A percentile compares a stretch with the other conserved stretches of the same genome.
Conservation (phyloP, 2,113 vertebrate species). For the Microcebus lehilahytsara region DNA sequence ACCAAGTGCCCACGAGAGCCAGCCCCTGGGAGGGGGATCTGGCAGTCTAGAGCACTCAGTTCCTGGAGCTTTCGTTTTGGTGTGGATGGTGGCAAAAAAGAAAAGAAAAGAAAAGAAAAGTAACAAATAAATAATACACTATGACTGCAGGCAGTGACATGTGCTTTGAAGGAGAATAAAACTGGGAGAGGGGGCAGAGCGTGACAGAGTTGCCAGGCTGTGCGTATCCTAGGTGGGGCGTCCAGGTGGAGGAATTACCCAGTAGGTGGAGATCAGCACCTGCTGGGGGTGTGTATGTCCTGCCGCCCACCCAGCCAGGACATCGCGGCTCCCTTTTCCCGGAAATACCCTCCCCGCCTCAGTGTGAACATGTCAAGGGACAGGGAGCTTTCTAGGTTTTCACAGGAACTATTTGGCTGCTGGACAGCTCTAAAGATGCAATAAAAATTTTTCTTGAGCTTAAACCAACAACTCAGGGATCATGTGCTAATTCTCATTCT, state of each 20-base stretch:
- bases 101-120: neutral
- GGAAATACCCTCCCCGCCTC: neutral
- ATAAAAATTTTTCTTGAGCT: neutral
- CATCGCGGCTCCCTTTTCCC: neutral
- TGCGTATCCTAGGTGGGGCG: too few relatives aligned
- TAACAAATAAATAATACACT: neutral
- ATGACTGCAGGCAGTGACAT: too few relatives aligned
- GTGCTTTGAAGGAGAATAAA: neutral
- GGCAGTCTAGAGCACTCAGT: neutral
- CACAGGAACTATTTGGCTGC: neutral
- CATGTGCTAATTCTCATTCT: neutral
- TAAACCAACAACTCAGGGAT: neutral
- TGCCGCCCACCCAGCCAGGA: neutral
- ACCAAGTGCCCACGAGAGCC: neutral
- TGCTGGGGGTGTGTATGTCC: neutral
- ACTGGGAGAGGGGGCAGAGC: neutral
- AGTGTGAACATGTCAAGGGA: neutral
- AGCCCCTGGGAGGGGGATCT: neutral
- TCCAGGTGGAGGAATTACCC: too few relatives aligned
- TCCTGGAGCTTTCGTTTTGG: neutral
- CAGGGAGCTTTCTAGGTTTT: neutral
- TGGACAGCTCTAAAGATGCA: neutral
- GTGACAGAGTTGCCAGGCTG: neutral
- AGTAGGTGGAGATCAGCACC: neutral
- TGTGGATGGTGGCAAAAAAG: neutral